phyloP scores from a whole-genome alignment of 2,888 invertebrate species.

The Tetragnatha montana region DNA sequence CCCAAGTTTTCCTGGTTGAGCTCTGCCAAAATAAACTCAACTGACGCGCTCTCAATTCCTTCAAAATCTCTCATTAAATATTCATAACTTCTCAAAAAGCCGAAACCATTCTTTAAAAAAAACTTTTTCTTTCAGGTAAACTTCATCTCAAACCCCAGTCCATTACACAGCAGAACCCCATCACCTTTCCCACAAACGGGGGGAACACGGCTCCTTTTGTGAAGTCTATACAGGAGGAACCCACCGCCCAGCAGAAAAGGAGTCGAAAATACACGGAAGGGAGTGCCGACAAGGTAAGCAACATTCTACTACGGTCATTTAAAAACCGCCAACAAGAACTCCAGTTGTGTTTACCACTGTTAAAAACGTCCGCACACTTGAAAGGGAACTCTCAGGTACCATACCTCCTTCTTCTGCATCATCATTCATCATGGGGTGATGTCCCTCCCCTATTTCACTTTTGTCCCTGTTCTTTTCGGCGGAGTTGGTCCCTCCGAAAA shows the following conservation, averaged over 20 bases:
- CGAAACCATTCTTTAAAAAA: no score
- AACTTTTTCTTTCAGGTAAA: no score
- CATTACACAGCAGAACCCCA: no score
- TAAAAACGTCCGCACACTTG: slow-evolving; percentile 44
- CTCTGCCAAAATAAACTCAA: no score
- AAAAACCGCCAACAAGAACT: slow-evolving; percentile 50
- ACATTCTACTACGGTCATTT: slow-evolving; percentile 45
- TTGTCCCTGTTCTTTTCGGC: slow-evolving; percentile 52
- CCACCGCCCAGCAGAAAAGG: background rate
- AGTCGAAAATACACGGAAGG: background rate
- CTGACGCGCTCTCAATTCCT: no score
- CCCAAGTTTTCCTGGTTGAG: no score
- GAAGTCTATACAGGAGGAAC: background rate
- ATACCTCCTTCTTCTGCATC: slow-evolving; percentile 21
- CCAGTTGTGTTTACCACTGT: slow-evolving; percentile 66
- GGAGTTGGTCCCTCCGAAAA: slow-evolving; percentile 52
- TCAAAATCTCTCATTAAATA: no score
- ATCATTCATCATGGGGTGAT: background rate
- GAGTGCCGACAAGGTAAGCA: slow-evolving; percentile 2
- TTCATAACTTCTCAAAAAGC: no score
- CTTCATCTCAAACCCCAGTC: no score
- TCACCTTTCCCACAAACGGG: no score
- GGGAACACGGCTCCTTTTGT: background rate
- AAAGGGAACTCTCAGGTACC: slow-evolving; percentile 50
- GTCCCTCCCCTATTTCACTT: slow-evolving; percentile 34